Base-by-base conservation (phyloP, 2,797 vertebrate genomes). In the Enteromius fasciolatus region DNA sequence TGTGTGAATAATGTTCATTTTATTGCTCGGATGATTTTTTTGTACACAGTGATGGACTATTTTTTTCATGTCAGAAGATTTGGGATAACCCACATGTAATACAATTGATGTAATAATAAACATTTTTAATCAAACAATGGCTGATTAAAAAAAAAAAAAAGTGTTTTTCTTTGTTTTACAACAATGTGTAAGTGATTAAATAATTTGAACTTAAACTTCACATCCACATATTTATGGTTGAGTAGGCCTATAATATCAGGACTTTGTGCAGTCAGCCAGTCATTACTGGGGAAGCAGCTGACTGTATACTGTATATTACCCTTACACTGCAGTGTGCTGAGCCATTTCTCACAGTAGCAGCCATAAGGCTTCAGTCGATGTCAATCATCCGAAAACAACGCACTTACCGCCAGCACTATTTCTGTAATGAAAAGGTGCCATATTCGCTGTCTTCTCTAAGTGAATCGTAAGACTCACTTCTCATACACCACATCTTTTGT, bases 401-500 rank as follows among this genome's bases (percentile, higher is more conserved):
- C 66, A 50, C 72, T 82, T 75, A 68, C 59, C n/a, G 52, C 63
- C 57, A 76, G 63, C 36, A 39, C 64, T 68, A 57, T 68, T 68
- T 76, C 73, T 82, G 81, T 76, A 76, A 69, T 76, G 70, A 76
- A 76, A 82, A 66, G 81, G 2, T 46, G 44, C 69, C 57, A 59
- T 70, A 72, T 70, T 31, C 0, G 6, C 78, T 31, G 20, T 68
- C n/a, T 76, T 75, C 61, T 54, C 48, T 76, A 31, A 68, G 17
- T 57, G 25, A 82, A 54, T 61, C 61, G n/a, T 59, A 44, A 57
- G n/a, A 67, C 25, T 81, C 72, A 74, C 59, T 33, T 68, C 54
- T 70, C 28, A 57, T 12, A 33, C 41, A 52, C 25, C 36, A 36
- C 63, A 82, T 82, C 23, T 72, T 75, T 85, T 69, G 76, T 69